phyloP scores from a whole-genome alignment of 2,113 vertebrate species.

The Syngnathoides biaculeatus region DNA sequence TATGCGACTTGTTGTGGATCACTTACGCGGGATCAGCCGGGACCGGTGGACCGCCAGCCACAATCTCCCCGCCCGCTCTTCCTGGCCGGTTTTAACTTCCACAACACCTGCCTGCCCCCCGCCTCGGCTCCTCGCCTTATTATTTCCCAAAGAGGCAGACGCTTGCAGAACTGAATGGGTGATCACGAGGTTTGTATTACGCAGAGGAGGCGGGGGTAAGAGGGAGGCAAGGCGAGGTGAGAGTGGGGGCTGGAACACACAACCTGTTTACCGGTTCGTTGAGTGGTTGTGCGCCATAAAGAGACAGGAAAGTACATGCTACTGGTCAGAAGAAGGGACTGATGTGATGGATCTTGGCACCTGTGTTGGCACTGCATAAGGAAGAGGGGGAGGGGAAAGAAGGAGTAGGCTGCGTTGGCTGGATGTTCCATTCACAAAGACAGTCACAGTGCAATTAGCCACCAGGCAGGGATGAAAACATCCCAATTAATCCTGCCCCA shows the following conservation, averaged over 20 bases:
- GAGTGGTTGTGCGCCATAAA: slow-evolving; percentile 10
- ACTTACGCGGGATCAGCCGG: slow-evolving; percentile 69
- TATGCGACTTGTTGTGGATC: slow-evolving; percentile 44
- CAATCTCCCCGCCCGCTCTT: slow-evolving; percentile 29
- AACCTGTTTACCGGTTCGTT: slow-evolving; percentile 36
- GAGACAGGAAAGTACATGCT: slow-evolving; percentile 6
- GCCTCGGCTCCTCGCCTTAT: slow-evolving; percentile 21
- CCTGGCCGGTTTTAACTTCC: slow-evolving; percentile 56
- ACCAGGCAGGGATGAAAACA: slow-evolving; percentile 7
- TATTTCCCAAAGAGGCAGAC: slow-evolving; percentile 33
- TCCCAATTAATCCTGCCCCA: slow-evolving; percentile 9
- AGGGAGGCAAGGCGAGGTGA: slow-evolving; percentile 52
- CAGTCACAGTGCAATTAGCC: slow-evolving; percentile 35
- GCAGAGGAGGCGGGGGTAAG: slow-evolving; percentile 24
- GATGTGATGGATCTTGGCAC: slow-evolving; percentile 7
- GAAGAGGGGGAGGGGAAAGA: slow-evolving; percentile 16
- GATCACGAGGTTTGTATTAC: slow-evolving; percentile 75
- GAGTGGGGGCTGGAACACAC: slow-evolving; percentile 42
- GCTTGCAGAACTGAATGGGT: slow-evolving; percentile 54
- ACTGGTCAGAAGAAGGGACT: slow-evolving; percentile 8
- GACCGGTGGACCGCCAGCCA: slow-evolving; percentile 60
- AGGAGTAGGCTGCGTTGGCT: slow-evolving; percentile 36
- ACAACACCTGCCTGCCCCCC: slow-evolving; percentile 56
- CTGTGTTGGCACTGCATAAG: slow-evolving; percentile 9
- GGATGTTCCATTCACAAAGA: slow-evolving; percentile 65